Percentiles rank a stretch among this genome's conserved stretches.
Conservation (phyloP, 2,888 invertebrate genomes). For the Nycteola revayana region DNA sequence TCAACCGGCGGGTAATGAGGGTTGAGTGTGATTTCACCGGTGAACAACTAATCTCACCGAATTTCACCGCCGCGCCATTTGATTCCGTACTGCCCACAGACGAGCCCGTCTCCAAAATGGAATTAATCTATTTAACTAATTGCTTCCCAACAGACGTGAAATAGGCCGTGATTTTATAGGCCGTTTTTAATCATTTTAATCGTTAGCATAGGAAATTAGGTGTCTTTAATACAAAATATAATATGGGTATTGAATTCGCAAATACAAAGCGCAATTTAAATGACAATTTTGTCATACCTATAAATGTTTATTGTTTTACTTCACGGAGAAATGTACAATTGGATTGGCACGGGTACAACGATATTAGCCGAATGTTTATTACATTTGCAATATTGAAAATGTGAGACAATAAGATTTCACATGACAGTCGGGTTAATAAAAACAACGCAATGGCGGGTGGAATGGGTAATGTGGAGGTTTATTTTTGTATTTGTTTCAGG, state of each 20-base stretch:
- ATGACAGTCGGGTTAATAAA: too few relatives aligned
- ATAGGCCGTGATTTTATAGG: constrained; percentile 25
- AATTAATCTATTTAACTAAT: constrained; percentile 22
- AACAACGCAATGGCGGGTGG: too few relatives aligned
- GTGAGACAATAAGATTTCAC: too few relatives aligned
- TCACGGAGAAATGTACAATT: too few relatives aligned
- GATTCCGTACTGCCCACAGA: constrained; percentile 23
- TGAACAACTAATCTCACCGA: constrained; percentile 34
- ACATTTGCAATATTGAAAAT: too few relatives aligned
- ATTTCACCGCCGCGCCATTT: constrained; percentile 19
- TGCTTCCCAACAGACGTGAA: constrained; percentile 15
- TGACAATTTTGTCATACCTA: too few relatives aligned
- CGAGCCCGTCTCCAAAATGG: constrained; percentile 13
- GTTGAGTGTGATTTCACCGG: constrained; percentile 35
- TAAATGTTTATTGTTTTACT: too few relatives aligned
- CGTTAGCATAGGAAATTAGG: constrained; percentile 7
- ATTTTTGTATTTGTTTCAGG: neutral
- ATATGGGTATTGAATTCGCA: constrained; percentile 6
- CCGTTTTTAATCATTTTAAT: constrained; percentile 14
- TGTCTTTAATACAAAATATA: constrained; percentile 2
- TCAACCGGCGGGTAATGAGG: constrained; percentile 38
- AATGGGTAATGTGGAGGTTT: neutral
- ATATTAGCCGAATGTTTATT: too few relatives aligned
- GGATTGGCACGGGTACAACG: too few relatives aligned
- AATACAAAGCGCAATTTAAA: constrained; percentile 5